phyloP scores from a whole-genome alignment of 2,797 vertebrate species.

The Oreochromis grahami region DNA sequence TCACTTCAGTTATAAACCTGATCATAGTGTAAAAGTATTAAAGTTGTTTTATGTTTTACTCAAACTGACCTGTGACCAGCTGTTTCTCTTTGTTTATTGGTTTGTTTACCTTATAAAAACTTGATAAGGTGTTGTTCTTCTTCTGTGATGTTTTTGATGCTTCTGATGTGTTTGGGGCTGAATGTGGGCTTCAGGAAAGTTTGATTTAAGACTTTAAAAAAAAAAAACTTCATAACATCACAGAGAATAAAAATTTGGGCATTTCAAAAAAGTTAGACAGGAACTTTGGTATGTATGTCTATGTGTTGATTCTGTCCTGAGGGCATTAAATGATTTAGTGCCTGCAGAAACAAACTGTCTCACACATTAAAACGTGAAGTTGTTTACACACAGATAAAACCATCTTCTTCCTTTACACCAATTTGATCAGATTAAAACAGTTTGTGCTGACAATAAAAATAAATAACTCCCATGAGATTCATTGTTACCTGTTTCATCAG shows the following conservation, averaged over 20 bases:
- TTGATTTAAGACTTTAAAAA: rapidly evolving
- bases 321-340: rapidly evolving
- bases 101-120: neutral
- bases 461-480: rapidly evolving
- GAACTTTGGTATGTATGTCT: neutral
- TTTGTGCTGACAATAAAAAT: rapidly evolving
- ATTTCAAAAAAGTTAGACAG: neutral
- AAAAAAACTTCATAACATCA: rapidly evolving
- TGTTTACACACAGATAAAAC: too few relatives aligned
- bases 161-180: neutral
- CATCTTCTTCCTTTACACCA: rapidly evolving
- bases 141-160: neutral
- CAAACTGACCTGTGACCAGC: too few relatives aligned
- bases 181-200: neutral
- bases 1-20: too few relatives aligned
- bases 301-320: neutral
- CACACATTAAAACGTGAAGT: neutral
- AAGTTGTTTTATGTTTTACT: too few relatives aligned
- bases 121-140: rapidly evolving
- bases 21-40: too few relatives aligned
- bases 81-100: too few relatives aligned
- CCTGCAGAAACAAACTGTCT: neutral
- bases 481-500: neutral
- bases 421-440: rapidly evolving
- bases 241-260: neutral